Evolutionary conservation across 2,888 invertebrate genomes (phyloP), one percentile per base, ranked within the genome.

Genomic region (Aspidiotus rigidus): DNA sequence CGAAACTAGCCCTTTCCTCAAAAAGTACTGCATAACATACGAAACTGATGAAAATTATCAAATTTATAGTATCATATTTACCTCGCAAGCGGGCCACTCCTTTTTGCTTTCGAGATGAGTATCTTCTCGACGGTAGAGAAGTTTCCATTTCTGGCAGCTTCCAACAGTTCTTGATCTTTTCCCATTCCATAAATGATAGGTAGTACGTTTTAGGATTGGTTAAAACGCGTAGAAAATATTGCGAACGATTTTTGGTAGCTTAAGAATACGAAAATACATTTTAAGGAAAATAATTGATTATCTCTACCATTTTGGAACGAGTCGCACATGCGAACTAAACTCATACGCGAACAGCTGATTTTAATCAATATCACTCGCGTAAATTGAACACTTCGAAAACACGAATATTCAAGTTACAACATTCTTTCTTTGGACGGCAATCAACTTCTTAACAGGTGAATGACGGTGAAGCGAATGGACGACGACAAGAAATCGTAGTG

Each of bases 131-230:
- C 91, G 76, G 88, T 85, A 75, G 85, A 83, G 76, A 88, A 85
- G 80, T 95, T 92, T 78, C 95, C 96, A 82, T 87, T 91, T 77
- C 95, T 86, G 75, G 95, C 93, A 75, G 94, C 96, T 79, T 96
- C 95, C 79, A 96, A 83, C 80, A 96, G 85, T 82, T 96, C 95
- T 81, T 94, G 93, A 81, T 96, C 95, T 82, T 93, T 93, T 79
- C 95, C 95, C 94, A 96, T 96, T 77, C 77, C 67, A 67, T 59
- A 42, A 60, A 67, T n/a, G 42, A 39, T 13, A 15, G 28, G 13
- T 28, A n/a, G 39, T 44, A 17, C 60, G 60, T 60, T 60, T 60
- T 49, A 49, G 40, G 39, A 39, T 17, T n/a, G 9, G 15, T 39
- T 7, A 7, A 41, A 59, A 49, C 49, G 17, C 11, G 59, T 15